These are phyloP conservation scores for Chaunax sp. DNA, from an alignment of 2,797 vertebrate genomes.

Conservation along the genomic window DNA sequence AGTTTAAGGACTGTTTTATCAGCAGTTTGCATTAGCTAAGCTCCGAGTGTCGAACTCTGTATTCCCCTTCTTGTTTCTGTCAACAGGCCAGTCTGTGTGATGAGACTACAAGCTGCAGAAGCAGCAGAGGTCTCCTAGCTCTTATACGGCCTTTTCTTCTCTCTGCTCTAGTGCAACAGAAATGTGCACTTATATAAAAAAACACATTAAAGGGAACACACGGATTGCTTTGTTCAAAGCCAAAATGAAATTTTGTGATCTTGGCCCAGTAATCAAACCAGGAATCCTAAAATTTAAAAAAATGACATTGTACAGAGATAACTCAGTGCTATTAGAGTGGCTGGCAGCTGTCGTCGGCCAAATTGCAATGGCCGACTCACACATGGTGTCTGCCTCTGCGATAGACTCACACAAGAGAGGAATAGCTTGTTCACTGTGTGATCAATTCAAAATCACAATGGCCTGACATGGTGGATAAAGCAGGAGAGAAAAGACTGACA, in stretches of 20 bases:
- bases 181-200: background rate
- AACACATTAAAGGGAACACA: background rate
- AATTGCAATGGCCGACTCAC: constrained; percentile 24
- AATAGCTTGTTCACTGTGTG: constrained; percentile 44
- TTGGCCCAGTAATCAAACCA: background rate
- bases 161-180: constrained; percentile 10
- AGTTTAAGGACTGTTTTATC: background rate
- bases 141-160: background rate
- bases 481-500: constrained; percentile 32
- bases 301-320: background rate
- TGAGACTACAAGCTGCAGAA: constrained; percentile 44
- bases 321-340: background rate
- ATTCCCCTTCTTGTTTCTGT: constrained; percentile 6
- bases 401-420: too few species aligned
- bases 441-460: constrained; percentile 46
- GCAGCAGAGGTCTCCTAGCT: constrained; percentile 24
- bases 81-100: constrained; percentile 19
- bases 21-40: background rate
- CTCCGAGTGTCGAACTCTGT: background rate
- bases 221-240: background rate
- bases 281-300: background rate
- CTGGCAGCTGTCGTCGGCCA: constrained; percentile 34
- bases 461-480: constrained; percentile 49
- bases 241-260: constrained; percentile 2
- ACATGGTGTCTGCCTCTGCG: constrained; percentile 26